Evolutionary conservation across 2,797 vertebrate genomes (phyloP).

Genomic region (Huso huso): DNA sequence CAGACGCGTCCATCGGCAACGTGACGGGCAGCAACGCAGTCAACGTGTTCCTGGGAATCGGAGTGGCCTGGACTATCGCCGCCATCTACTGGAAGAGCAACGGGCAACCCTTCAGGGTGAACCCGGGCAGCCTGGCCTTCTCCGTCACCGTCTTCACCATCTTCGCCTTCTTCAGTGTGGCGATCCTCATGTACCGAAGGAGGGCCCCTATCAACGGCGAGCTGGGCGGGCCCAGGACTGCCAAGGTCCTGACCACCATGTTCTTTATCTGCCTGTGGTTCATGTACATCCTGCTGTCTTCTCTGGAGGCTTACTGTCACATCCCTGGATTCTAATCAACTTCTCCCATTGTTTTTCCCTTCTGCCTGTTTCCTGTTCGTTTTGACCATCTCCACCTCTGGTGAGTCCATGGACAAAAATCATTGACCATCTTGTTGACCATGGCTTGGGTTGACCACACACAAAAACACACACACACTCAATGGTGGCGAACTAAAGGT

Average conservation of each 20-base stretch:
- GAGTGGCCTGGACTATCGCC: conserved; percentile 58
- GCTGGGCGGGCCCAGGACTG: conserved; percentile 50
- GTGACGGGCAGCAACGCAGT: conserved; percentile 62
- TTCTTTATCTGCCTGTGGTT: conserved; percentile 59
- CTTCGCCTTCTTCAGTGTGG: conserved; percentile 57
- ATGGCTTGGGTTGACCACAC: too few species aligned
- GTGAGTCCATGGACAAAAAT: too few species aligned
- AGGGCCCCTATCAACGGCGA: conserved; percentile 56
- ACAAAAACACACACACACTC: too few species aligned
- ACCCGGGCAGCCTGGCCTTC: conserved; percentile 55
- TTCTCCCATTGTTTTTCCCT: conserved; percentile 6
- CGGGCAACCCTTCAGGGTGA: conserved; percentile 50
- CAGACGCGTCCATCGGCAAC: conserved; percentile 60
- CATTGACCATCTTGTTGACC: too few species aligned
- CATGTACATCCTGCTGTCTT: conserved; percentile 58
- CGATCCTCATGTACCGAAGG: conserved; percentile 53
- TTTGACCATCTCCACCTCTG: too few species aligned
- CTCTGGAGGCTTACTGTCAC: conserved; percentile 61
- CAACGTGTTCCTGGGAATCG: conserved; percentile 61
- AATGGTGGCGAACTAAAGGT: too few species aligned
- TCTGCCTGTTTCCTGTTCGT: too few species aligned
- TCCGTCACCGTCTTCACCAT: conserved; percentile 64
- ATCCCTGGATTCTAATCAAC: conserved; percentile 50
- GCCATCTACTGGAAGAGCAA: conserved; percentile 57
- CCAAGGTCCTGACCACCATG: conserved; percentile 48